Evolutionary conservation across 1,140 invertebrate genomes (phyloP).

Genomic region (Drosophila insularis): DNA sequence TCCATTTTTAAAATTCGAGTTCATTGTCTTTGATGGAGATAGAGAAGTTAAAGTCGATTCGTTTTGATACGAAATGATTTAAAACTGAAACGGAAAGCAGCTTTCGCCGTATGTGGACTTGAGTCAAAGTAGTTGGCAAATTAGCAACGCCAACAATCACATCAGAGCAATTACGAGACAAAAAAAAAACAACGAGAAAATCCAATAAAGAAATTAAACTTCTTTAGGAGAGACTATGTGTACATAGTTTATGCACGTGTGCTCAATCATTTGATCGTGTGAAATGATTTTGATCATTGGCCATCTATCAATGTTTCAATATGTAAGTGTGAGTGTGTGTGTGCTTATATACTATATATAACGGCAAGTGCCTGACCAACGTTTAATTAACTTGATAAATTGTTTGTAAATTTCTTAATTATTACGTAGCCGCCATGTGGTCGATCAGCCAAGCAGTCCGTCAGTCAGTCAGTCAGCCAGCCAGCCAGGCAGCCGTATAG

Average conservation of each 20-base stretch:
- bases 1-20: constrained; percentile 73
- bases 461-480: no score
- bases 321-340: background rate
- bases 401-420: constrained; percentile 80
- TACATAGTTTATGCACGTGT: constrained; percentile 21
- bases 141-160: constrained; percentile 67
- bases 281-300: constrained; percentile 75
- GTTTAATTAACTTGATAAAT: constrained; percentile 79
- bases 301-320: constrained; percentile 71
- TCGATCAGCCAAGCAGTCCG: constrained; percentile 30
- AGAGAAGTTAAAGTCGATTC: background rate
- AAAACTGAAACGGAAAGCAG: constrained; percentile 49
- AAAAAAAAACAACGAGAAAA: constrained; percentile 30
- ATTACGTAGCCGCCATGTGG: constrained; percentile 68
- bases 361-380: constrained; percentile 51
- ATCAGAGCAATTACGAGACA: constrained; percentile 38
- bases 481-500: background rate
- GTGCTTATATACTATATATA: constrained; percentile 21
- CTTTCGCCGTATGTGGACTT: constrained; percentile 59
- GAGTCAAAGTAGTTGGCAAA: constrained; percentile 69
- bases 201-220: constrained; percentile 27
- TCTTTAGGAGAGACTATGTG: constrained; percentile 7
- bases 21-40: constrained; percentile 61
- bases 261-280: constrained; percentile 67
- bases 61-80: background rate